Base-by-base conservation (phyloP, 2,797 vertebrate species). In the Psittacula derbiana region DNA sequence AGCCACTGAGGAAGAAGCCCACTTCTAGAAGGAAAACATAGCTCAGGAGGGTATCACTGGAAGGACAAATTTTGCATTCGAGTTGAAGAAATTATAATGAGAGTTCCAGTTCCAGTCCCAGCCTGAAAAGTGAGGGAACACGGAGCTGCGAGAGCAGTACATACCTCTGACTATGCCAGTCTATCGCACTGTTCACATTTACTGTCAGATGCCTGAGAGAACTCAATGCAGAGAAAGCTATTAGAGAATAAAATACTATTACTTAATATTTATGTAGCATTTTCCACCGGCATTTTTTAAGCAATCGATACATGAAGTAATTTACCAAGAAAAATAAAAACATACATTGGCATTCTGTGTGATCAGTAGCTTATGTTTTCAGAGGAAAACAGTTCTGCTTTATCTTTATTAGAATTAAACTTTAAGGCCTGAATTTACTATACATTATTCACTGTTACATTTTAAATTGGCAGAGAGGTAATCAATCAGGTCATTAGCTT, bases 341-440 rank as follows among this genome's bases (percentile, higher is more conserved):
- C 50, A 61, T 66, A 58, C 50, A 49, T 31, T 74, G 70, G 50
- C 38, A 4, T 94, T 86, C 27, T 67, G 19, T 69, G 71, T 61
- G 80, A 93, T 93, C 67, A 83, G 58, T 52, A 94, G 84, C 49
- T 94, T 88, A 80, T 44, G 79, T 79, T 91, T 94, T 72, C 93
- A 95, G 80, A 96, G 33, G 74, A 91, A 96, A 96, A 79, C 46
- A 75, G 81, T 72, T 94, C 64, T 87, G 88, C 40, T 95, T 97
- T 46, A 88, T 47, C 53, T 97, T 97, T 97, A 97, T 98, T 88
- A 96, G 92, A 93, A 96, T 90, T 96, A 95, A 97, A 88, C 43
- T 95, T 96, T 96, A 97, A 98, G 97, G 97, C 96, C 97, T 96
- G 90, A 95, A 95, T 91, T 94, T 76, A 92, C 88, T 94, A 96